Conservation (phyloP, 2,113 vertebrate genomes). For the Lathamus discolor region DNA sequence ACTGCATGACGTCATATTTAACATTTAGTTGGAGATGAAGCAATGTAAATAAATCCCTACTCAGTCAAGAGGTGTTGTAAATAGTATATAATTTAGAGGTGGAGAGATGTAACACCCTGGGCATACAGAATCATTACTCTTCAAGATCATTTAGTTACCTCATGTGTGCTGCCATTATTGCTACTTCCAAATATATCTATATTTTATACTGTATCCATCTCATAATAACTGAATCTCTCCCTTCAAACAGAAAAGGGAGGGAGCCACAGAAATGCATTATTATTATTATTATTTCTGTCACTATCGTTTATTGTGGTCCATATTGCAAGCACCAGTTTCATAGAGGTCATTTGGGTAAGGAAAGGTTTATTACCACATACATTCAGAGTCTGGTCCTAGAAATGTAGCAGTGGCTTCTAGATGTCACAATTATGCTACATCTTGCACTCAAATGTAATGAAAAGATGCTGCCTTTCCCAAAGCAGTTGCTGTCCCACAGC, state of each 20-base stretch:
- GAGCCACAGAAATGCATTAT: not conserved
- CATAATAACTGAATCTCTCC: not conserved
- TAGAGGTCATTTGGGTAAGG: not conserved
- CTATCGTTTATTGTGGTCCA: not conserved
- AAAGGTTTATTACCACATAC: not conserved
- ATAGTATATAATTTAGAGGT: not conserved
- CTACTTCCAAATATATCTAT: not conserved
- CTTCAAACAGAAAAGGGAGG: not conserved
- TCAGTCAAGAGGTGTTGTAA: not conserved
- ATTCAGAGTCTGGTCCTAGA: not conserved
- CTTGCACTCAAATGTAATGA: not conserved
- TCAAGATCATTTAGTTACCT: not conserved
- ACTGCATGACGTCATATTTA: not conserved
- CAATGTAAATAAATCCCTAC: not conserved
- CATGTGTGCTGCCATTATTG: rapidly evolving
- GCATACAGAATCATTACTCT: not conserved
- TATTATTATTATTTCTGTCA: not conserved
- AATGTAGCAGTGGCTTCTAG: not conserved
- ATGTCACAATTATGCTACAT: not conserved
- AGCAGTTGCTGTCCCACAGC: not conserved
- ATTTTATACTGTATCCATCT: not conserved
- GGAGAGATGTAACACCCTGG: not conserved
- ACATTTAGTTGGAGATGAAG: not conserved
- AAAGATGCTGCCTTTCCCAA: not conserved
- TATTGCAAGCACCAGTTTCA: not conserved